Conservation (phyloP, 2,888 invertebrate genomes). For the Biston betularia region DNA sequence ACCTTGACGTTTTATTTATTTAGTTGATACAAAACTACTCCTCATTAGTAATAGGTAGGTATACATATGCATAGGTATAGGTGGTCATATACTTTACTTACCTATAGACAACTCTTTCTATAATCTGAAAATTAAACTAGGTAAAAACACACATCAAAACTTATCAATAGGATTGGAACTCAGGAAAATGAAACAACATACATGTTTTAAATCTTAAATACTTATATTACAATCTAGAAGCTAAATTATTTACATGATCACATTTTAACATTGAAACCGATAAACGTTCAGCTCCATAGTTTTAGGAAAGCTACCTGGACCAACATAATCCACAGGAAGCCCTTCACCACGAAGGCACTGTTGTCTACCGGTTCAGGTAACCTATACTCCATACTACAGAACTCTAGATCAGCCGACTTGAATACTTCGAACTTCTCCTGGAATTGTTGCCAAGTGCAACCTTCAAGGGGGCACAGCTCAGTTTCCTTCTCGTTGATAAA, state of each 20-base stretch:
- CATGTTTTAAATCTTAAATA: neutral
- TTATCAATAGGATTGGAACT: too few relatives aligned
- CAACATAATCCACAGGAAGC: conserved; percentile 22
- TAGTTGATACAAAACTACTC: neutral
- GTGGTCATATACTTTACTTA: neutral
- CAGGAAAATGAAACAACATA: neutral
- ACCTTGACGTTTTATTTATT: conserved; percentile 52
- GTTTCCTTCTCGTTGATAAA: conserved; percentile 70
- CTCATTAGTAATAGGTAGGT: too few relatives aligned
- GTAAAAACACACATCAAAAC: too few relatives aligned
- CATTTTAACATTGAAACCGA: neutral
- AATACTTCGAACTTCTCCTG: conserved; percentile 61
- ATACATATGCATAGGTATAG: neutral
- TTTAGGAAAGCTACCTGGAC: conserved; percentile 28
- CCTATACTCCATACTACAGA: conserved; percentile 60
- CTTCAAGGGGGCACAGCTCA: conserved; percentile 64
- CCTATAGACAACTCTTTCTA: too few relatives aligned
- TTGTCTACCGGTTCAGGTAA: conserved; percentile 30
- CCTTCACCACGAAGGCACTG: conserved; percentile 25
- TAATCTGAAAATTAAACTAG: too few relatives aligned
- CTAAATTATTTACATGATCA: conserved; percentile 12
- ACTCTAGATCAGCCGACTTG: conserved; percentile 57
- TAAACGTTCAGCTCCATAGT: conserved; percentile 11
- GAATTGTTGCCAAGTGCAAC: conserved; percentile 73
- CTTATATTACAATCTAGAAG: neutral